Percentiles rank a stretch among this genome's conserved stretches.
Evolutionary conservation across 2,797 vertebrate genomes (phyloP).

Genomic region (Trachops cirrhosus): DNA sequence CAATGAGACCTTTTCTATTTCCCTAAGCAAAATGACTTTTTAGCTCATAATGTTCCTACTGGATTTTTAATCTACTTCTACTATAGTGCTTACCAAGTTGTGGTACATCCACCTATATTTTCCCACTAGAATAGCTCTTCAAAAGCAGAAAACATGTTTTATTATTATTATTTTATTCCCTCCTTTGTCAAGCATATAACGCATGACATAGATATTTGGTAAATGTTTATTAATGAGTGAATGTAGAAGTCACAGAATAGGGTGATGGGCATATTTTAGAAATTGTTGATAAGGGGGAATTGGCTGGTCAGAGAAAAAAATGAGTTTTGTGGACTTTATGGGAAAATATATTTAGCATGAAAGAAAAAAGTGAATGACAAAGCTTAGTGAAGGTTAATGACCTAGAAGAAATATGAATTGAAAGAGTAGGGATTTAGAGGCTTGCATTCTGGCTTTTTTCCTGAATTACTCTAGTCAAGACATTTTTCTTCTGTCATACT

Average conservation of each 20-base stretch:
- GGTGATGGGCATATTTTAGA: neutral
- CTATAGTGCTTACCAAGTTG: neutral
- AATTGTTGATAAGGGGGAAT: neutral
- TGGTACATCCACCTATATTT: neutral
- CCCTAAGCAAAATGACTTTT: neutral
- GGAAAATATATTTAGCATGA: conserved; percentile 6
- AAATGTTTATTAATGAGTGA: neutral
- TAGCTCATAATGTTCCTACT: neutral
- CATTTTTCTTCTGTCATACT: conserved; percentile 24
- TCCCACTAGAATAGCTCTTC: neutral
- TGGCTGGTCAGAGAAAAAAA: neutral
- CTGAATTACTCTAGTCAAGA: neutral
- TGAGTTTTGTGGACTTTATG: neutral
- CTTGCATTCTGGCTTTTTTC: neutral
- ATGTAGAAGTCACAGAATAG: neutral
- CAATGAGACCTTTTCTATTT: neutral
- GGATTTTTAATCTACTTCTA: neutral
- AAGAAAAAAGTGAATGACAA: conserved; percentile 25
- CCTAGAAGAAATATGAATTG: neutral
- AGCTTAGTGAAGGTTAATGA: neutral
- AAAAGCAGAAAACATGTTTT: conserved; percentile 29
- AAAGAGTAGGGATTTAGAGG: neutral
- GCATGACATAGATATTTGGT: neutral
- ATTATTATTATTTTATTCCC: neutral
- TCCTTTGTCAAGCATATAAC: neutral